Conservation (phyloP, 2,113 vertebrate species). For the Limanda limanda region DNA sequence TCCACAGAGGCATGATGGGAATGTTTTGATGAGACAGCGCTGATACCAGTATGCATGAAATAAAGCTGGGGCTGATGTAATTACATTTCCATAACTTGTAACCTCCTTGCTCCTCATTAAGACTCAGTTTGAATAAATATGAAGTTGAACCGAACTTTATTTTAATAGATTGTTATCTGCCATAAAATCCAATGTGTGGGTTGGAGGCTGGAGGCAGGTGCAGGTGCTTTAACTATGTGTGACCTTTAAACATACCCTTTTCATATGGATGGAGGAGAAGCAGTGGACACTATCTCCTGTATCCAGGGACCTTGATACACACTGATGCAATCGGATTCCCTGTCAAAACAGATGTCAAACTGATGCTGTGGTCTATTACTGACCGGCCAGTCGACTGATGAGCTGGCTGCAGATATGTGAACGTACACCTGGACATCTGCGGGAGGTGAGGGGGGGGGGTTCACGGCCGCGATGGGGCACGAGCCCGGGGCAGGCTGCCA, state of each 20-base stretch:
- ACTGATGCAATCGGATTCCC: constrained; percentile 70
- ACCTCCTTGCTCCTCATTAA: constrained; percentile 12
- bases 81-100: constrained; percentile 21
- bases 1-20: constrained; percentile 38
- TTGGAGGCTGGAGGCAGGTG: constrained; percentile 34
- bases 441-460: background rate
- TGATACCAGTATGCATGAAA: constrained; percentile 2
- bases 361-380: constrained; percentile 61
- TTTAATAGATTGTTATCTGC: constrained; percentile 30
- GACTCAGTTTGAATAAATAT: constrained; percentile 16
- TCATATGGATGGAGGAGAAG: constrained; percentile 40
- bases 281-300: constrained; percentile 48
- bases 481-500: constrained; percentile 60
- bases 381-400: constrained; percentile 56
- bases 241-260: constrained; percentile 61
- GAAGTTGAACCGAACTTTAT: constrained; percentile 8
- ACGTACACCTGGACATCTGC: constrained; percentile 58
- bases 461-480: constrained; percentile 28
- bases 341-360: constrained; percentile 76
- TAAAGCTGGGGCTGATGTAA: constrained; percentile 25
- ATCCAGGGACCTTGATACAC: constrained; percentile 55
- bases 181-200: constrained; percentile 17
- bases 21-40: constrained; percentile 27
- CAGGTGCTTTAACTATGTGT: constrained; percentile 36
- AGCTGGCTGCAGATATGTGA: constrained; percentile 58